phyloP scores from a whole-genome alignment of 2,797 vertebrate species.

The Borostomias antarcticus region DNA sequence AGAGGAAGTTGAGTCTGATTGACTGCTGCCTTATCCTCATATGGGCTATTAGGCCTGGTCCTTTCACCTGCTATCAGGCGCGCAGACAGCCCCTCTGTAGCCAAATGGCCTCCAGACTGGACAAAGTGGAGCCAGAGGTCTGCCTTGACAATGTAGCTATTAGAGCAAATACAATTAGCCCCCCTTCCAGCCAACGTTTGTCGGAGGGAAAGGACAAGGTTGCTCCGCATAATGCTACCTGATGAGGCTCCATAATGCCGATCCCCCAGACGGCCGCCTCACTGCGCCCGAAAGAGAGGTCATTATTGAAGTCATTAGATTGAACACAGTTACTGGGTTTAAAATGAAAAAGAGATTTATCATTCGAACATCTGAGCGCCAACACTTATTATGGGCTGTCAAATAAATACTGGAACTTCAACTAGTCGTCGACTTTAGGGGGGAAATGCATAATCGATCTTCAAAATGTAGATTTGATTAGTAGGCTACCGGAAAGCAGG shows the following conservation, averaged over 20 bases:
- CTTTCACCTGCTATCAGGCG: neutral
- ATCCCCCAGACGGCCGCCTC: neutral
- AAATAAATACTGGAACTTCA: too few species aligned
- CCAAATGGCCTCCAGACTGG: constrained; percentile 65
- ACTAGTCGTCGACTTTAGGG: too few species aligned
- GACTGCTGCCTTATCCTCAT: constrained; percentile 72
- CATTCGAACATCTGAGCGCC: too few species aligned
- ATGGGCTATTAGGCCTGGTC: constrained; percentile 57
- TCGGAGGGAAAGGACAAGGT: constrained; percentile 41
- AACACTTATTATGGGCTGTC: too few species aligned
- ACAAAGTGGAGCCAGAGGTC: constrained; percentile 56
- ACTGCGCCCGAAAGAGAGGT: neutral
- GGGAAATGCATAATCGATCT: too few species aligned
- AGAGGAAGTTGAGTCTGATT: constrained; percentile 75
- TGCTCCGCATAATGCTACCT: constrained; percentile 37
- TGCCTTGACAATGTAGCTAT: constrained; percentile 51
- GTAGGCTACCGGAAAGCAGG: too few species aligned
- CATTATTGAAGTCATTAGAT: too few species aligned
- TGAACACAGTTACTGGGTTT: too few species aligned
- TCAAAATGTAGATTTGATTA: too few species aligned
- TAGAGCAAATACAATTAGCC: constrained; percentile 65
- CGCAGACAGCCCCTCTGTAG: constrained; percentile 44
- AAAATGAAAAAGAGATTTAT: too few species aligned
- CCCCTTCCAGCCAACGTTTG: constrained; percentile 26
- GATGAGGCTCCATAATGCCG: constrained; percentile 24